Percentiles rank a stretch among this genome's conserved stretches.
phyloP scores from a whole-genome alignment of 2,888 invertebrate genomes.

The Onchidella celtica region DNA sequence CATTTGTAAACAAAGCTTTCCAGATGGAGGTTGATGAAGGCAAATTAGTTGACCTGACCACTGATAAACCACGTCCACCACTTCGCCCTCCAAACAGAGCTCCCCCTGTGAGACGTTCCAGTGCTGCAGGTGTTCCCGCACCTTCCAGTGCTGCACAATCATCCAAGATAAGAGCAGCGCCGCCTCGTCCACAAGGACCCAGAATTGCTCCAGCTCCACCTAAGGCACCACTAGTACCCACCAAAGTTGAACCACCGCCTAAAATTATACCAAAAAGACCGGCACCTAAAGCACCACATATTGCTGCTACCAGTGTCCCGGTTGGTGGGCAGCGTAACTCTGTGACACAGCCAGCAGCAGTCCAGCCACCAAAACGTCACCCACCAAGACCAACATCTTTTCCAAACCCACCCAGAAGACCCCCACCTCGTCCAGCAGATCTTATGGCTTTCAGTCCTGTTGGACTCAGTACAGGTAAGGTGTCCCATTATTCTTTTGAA shows the following conservation, averaged over 20 bases:
- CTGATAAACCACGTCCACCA: not conserved
- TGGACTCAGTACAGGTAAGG: not conserved
- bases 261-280: constrained; percentile 63
- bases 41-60: constrained; percentile 29
- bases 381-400: constrained; percentile 24
- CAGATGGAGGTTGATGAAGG: constrained; percentile 51
- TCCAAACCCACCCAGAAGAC: constrained; percentile 22
- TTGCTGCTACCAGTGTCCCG: not conserved
- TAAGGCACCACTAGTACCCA: constrained; percentile 60
- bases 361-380: not conserved
- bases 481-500: not conserved
- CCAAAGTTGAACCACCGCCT: constrained; percentile 34
- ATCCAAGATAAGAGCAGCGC: constrained; percentile 62
- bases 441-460: constrained; percentile 74
- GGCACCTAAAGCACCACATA: constrained; percentile 62
- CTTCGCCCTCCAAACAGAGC: constrained; percentile 16
- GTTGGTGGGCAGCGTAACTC: constrained; percentile 35
- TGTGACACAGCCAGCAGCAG: not conserved
- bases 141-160: not conserved
- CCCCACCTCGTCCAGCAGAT: constrained; percentile 57
- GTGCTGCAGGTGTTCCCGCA: constrained; percentile 12
- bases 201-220: constrained; percentile 65
- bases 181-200: constrained; percentile 71
- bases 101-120: constrained; percentile 38
- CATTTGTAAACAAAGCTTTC: constrained; percentile 51